A percentile compares a stretch with the other conserved stretches of the same genome.
Evolutionary conservation across 2,888 invertebrate genomes (phyloP).

Genomic region (Troilus luridus): DNA sequence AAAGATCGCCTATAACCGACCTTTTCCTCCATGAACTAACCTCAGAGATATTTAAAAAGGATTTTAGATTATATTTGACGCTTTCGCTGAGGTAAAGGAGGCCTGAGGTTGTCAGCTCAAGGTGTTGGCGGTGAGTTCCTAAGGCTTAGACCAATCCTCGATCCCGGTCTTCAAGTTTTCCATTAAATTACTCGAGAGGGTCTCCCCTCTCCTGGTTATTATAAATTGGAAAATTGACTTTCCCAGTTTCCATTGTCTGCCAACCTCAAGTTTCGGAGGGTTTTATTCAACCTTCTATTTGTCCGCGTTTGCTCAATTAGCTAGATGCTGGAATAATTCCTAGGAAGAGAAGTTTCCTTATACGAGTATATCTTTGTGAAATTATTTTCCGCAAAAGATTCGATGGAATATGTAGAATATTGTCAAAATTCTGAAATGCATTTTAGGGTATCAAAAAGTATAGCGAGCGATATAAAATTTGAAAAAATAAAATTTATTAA

Average conservation of each 20-base stretch:
- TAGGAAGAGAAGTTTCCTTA: background rate
- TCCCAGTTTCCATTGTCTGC: conserved; percentile 19
- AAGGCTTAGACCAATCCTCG: background rate
- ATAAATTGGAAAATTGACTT: conserved; percentile 27
- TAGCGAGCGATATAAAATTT: no score
- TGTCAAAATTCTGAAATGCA: no score
- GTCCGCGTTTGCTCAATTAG: background rate
- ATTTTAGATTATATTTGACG: background rate
- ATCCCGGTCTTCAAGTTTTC: background rate
- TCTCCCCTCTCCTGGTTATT: background rate
- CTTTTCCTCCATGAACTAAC: no score
- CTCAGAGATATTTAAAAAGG: no score
- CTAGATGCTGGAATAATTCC: background rate
- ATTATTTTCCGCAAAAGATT: background rate
- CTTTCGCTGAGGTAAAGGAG: background rate
- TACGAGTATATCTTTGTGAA: background rate
- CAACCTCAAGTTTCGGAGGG: background rate
- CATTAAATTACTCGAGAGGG: conserved; percentile 14
- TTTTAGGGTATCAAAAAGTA: no score
- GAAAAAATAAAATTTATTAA: no score
- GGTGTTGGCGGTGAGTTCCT: background rate
- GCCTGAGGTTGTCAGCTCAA: background rate
- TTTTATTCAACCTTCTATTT: background rate
- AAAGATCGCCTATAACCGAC: no score
- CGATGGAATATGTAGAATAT: no score